Base-by-base conservation (phyloP, 2,888 invertebrate genomes). In the Leptinotarsa tumamoca region DNA sequence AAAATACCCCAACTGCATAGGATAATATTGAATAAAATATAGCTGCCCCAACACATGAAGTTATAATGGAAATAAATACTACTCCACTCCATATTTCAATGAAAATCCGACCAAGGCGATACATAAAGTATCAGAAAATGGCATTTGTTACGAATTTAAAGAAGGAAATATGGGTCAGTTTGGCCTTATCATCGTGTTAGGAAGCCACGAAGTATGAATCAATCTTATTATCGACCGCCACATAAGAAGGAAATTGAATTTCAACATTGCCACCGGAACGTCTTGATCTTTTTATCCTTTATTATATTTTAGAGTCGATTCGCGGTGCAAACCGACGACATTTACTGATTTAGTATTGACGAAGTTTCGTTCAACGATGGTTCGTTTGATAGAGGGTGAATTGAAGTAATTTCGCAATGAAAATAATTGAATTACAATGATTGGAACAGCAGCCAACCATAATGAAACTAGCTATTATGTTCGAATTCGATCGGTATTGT, bases 241-340 rank as follows among this genome's bases (percentile, higher is more conserved):
- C 76, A 80, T 75, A 75, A 75, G 72, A 75, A 74, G 82, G 78
- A 82, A 83, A 82, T 83, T 81, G 80, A 83, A 83, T 83, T 82
- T 81, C 81, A 74, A 72, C 78, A 72, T 69, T 81, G 76, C 79
- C 78, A 75, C 75, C 77, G 71, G 78, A 79, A 81, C 77, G 78
- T 82, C 79, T 78, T 79, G 69, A 73, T 77, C 78, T 80, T 80
- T 78, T 80, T 77, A 71, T 67, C 71, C 68, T 78, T 71, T 71
- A 76, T 76, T 75, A 74, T 76, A 72, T 78, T 75, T 68, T 69
- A 43, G 72, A 78, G 67, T 72, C 74, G 74, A 76, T 78, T 76
- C 71, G 51, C 67, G 49, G 67, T 66, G 21, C 58, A 72, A 76
- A 73, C 67, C 49, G 73, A 27, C 52, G 68, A 68, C 61, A 67